Evolutionary conservation across 1,140 invertebrate species (phyloP).

Genomic region (Drosophila ohnishii): DNA sequence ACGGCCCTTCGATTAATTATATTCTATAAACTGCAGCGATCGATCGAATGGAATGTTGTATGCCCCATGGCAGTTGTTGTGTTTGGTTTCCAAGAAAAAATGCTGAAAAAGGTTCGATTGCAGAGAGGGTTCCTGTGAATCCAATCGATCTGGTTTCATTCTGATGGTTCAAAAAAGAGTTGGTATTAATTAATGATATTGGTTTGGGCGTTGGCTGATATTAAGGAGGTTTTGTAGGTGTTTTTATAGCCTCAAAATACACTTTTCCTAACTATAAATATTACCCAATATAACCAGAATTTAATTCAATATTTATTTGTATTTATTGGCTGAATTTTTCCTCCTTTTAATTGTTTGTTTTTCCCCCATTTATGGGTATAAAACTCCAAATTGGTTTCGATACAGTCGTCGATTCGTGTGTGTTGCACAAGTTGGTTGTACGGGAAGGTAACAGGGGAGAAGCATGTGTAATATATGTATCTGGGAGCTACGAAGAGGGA

Average conservation of each 20-base stretch:
- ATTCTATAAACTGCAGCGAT: conserved; percentile 39
- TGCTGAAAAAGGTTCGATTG: conserved; percentile 10
- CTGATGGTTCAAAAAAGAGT: not conserved
- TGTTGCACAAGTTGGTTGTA: conserved; percentile 7
- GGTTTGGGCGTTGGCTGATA: not conserved
- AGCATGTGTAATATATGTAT: not conserved
- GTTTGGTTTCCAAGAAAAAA: conserved; percentile 12
- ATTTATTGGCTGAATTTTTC: conserved; percentile 4
- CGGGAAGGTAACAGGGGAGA: too few species aligned
- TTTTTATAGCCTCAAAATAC: too few species aligned
- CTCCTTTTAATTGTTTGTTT: conserved; percentile 10
- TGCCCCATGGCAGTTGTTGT: conserved; percentile 10
- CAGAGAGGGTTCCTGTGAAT: conserved; percentile 4
- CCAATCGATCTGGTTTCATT: conserved; percentile 7
- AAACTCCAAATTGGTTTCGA: conserved; percentile 22
- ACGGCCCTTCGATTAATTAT: conserved; percentile 38
- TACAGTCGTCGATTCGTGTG: not conserved
- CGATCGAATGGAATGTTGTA: conserved; percentile 20
- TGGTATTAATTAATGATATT: not conserved
- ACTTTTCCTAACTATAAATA: too few species aligned
- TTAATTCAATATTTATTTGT: not conserved
- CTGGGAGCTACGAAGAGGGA: not conserved
- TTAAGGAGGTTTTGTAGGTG: not conserved
- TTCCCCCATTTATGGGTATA: conserved; percentile 5
- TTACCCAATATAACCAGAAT: not conserved